These are phyloP conservation scores for Arenaria interpres DNA, from an alignment of 2,113 vertebrate species.

Conservation along the genomic window DNA sequence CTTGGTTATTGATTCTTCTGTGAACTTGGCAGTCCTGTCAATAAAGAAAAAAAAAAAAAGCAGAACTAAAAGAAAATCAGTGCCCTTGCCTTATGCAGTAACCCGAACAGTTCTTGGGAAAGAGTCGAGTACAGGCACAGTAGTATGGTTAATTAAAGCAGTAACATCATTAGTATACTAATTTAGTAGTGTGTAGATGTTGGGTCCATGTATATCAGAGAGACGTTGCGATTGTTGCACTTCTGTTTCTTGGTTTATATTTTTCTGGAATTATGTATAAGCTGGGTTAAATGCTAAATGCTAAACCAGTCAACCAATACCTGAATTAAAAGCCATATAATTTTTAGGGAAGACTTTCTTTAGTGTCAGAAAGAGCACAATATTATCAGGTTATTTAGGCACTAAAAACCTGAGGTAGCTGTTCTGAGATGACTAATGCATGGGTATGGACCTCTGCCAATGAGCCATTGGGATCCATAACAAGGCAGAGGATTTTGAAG, in stretches of 20 bases:
- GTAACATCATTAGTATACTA: conserved; percentile 45
- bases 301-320: neutral
- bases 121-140: neutral
- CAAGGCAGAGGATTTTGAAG: neutral
- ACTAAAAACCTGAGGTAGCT: neutral
- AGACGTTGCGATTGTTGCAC: neutral
- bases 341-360: neutral
- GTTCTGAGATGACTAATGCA: neutral
- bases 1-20: conserved; percentile 52
- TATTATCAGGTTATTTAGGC: neutral
- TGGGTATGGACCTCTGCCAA: neutral
- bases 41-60: neutral
- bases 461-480: neutral
- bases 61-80: conserved; percentile 26
- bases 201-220: neutral
- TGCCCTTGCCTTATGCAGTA: conserved; percentile 32
- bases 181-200: conserved; percentile 44
- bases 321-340: neutral
- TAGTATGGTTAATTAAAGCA: conserved; percentile 54
- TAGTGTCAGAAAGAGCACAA: neutral
- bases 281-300: neutral
- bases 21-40: conserved; percentile 52
- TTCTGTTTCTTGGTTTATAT: neutral
- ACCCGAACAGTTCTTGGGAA: conserved; percentile 38
- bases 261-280: neutral